Base-by-base conservation (phyloP, 2,113 vertebrate genomes). In the Gallinago media region DNA sequence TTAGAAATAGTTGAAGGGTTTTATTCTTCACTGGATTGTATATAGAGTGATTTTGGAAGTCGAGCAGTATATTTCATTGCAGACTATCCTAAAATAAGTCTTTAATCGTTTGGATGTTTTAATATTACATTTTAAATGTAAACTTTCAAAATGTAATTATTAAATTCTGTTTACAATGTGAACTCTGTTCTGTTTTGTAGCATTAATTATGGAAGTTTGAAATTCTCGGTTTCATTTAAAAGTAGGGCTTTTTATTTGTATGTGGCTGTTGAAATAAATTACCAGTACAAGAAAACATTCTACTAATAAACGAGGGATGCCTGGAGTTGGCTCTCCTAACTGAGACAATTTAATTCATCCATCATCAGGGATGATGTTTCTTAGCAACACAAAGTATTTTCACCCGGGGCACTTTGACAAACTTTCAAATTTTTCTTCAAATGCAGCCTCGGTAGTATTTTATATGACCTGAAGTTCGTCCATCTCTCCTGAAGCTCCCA, bases 301-400 rank as follows among this genome's bases (percentile, higher is more conserved):
- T 50, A 36, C 74, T 97, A 94, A 96, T 98, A 97, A 97, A 95
- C 52, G 38, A 97, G 78, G 90, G 85, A 96, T 96, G 89, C 78
- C 96, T 97, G 85, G 96, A 94, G 89, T 95, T 98, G 94, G 88
- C 78, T 86, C 86, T 96, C 47, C 72, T 96, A 97, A 95, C 75
- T 78, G 89, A 97, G 91, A 97, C 56, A 97, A 84, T 96, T 98
- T 98, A 97, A 95, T 93, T 97, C 84, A 97, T 98, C 73, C 96
- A 87, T 96, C 85, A 96, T 97, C 58, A 89, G 63, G 86, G 93
- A 84, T 96, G 95, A 95, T 94, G 96, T 98, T 98, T 97, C 96
- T 97, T 97, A 98, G 97, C 95, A 98, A 97, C 85, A 89, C 79
- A 89, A 88, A 96, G 91, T 97, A 97, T 95, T 97, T 94, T 92